Evolutionary conservation across 35 echinoderm and acorn worm genomes (phyloP), one percentile per base, ranked within the genome.

Genomic region (Stichopus chloronotus): DNA sequence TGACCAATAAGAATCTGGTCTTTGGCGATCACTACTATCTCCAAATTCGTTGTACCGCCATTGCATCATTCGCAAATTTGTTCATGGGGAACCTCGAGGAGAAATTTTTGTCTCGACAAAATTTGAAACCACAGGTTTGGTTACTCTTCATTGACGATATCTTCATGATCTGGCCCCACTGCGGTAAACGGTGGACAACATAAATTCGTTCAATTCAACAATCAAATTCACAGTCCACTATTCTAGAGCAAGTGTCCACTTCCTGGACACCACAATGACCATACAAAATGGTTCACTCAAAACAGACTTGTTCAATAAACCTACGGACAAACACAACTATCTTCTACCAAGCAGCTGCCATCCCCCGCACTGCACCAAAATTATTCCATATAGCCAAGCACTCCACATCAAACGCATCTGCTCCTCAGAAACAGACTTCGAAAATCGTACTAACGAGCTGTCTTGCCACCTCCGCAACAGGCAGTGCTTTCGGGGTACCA

Each of bases 201-300:
- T 84, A 5, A 84, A 58, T 52, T 24, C 58, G 13, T 90, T 90
- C 65, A 63, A 90, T 21, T 53, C 61, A 22, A 76, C 63, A 2
- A 78, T 91, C 72, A 91, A 74, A 22, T 78, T 91, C 13, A 58
- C 71, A 4, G 10, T 56, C 7, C 69, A 91, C 43, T 91, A 16
- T 78, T 91, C 43, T 57, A 16, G 43, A 11, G 43, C 16, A 52
- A 84, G 81, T 84, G 81, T 84, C 55, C 81, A 58, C 54, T 84
- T 84, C 13, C 81, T 84, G 81, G 71, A 91, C 25, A 78, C 88
- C 43, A 78, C 88, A 25, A 52, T 91, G 69, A 91, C 88, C 88
- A 7, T 78, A 20, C 17, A 91, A 91, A 58, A 91, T 78, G 69
- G 19, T 53, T 68, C 59, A 25, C 58, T 69, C 88, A 55, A 91